These are phyloP conservation scores for Ciconia stormi DNA, from an alignment of 2,113 vertebrate species.

Conservation along the genomic window DNA sequence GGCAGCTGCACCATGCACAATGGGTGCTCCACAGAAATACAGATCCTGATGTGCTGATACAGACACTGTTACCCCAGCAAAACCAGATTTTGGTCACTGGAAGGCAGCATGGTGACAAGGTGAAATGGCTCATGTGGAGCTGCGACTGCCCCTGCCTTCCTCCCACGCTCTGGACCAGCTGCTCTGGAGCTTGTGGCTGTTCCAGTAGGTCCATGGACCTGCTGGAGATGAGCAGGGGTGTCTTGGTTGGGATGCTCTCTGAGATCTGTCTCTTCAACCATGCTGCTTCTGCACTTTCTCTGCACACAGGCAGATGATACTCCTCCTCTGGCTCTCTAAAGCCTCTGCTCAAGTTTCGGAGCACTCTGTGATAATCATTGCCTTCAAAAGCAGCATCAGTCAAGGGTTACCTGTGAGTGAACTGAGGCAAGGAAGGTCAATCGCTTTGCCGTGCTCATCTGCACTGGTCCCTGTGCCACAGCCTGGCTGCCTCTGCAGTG, in stretches of 20 bases:
- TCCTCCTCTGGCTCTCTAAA: not conserved
- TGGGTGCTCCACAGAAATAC: not conserved
- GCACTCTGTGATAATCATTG: not conserved
- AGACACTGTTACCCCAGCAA: too few species aligned
- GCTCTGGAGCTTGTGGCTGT: not conserved
- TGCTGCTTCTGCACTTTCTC: not conserved
- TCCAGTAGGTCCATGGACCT: not conserved
- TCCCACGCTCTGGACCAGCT: not conserved
- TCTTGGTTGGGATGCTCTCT: not conserved
- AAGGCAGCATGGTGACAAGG: not conserved
- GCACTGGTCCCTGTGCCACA: not conserved
- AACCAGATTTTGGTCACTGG: not conserved
- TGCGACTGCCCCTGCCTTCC: not conserved
- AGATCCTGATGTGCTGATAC: not conserved
- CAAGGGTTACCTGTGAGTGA: not conserved
- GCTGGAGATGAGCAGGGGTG: not conserved
- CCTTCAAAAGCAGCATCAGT: not conserved
- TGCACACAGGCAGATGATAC: not conserved
- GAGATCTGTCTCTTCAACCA: not conserved
- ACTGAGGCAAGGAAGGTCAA: not conserved
- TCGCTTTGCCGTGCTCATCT: not conserved
- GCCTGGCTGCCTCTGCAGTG: not conserved
- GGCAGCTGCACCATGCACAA: rapidly evolving
- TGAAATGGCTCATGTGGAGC: not conserved
- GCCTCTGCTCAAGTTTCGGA: not conserved